Evolutionary conservation across 2,888 invertebrate genomes (phyloP).

Genomic region (Cyclophora albipunctata): DNA sequence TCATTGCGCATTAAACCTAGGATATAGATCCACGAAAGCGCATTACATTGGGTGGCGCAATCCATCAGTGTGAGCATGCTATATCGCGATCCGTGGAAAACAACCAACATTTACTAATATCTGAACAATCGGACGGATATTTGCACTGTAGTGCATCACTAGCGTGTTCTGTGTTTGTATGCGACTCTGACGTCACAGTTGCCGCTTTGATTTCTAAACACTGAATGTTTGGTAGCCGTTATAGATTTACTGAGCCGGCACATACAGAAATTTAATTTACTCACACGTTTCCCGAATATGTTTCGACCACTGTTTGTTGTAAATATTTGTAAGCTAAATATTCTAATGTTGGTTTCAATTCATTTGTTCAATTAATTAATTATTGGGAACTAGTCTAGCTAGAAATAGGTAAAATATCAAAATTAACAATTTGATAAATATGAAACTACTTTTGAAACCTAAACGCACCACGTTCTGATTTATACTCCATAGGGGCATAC

Average conservation of each 20-base stretch:
- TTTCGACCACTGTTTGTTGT: no score
- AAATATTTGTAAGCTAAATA: no score
- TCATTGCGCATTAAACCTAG: conserved; percentile 14
- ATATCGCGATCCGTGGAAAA: conserved; percentile 43
- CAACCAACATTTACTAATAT: conserved; percentile 56
- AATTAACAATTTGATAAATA: no score
- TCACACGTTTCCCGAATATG: no score
- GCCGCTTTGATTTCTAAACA: conserved; percentile 35
- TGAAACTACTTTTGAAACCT: no score
- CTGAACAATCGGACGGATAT: conserved; percentile 46
- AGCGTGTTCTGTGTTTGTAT: conserved; percentile 31
- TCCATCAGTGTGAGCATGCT: conserved; percentile 50
- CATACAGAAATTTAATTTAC: conserved; percentile 18
- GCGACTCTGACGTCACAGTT: conserved; percentile 33
- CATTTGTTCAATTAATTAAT: no score
- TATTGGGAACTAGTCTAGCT: no score
- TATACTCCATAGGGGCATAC: no score
- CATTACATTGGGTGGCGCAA: conserved; percentile 41
- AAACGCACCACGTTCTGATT: no score
- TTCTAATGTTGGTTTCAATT: no score
- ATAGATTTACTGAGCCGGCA: conserved; percentile 19
- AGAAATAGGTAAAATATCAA: no score
- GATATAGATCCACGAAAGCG: conserved; percentile 22
- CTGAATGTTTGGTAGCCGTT: conserved; percentile 21
- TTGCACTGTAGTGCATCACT: conserved; percentile 33